A percentile compares a stretch with the other conserved stretches of the same genome.
Evolutionary conservation across 2,113 vertebrate species (phyloP).

Genomic region (Channa maculata): DNA sequence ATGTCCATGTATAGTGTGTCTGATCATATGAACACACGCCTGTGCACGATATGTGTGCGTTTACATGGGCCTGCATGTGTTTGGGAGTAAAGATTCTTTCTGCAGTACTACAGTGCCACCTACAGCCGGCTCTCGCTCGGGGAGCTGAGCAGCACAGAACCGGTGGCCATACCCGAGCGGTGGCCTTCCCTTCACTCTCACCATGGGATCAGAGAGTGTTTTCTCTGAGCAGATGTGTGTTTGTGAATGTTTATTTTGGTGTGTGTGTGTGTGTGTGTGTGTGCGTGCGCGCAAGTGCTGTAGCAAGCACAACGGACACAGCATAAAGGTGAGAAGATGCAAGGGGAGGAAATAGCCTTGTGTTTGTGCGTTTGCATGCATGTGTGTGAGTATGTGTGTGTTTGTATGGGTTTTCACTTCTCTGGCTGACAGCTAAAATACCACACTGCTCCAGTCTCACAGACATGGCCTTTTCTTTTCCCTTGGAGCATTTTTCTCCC

Average conservation of each 20-base stretch:
- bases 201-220: constrained; percentile 58
- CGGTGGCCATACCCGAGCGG: constrained; percentile 42
- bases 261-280: constrained; percentile 27
- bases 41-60: too few species aligned
- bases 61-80: neutral
- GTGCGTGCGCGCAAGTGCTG: constrained; percentile 16
- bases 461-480: constrained; percentile 67
- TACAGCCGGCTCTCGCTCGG: constrained; percentile 49
- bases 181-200: constrained; percentile 69
- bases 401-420: constrained; percentile 54
- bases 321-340: constrained; percentile 65
- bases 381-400: constrained; percentile 19
- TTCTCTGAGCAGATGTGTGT: constrained; percentile 24
- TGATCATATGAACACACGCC: too few species aligned
- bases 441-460: constrained; percentile 49
- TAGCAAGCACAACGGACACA: constrained; percentile 28
- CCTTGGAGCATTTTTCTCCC: constrained; percentile 9
- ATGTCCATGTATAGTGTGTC: constrained; percentile 11
- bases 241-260: neutral
- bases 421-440: constrained; percentile 66
- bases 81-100: neutral
- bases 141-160: constrained; percentile 25
- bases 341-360: constrained; percentile 56
- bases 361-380: constrained; percentile 31
- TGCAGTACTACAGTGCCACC: constrained; percentile 80